Percentiles rank a stretch among this genome's conserved stretches.
These are phyloP conservation scores for Lepidurus packardi DNA, from an alignment of 1,140 invertebrate genomes.

Conservation along the genomic window DNA sequence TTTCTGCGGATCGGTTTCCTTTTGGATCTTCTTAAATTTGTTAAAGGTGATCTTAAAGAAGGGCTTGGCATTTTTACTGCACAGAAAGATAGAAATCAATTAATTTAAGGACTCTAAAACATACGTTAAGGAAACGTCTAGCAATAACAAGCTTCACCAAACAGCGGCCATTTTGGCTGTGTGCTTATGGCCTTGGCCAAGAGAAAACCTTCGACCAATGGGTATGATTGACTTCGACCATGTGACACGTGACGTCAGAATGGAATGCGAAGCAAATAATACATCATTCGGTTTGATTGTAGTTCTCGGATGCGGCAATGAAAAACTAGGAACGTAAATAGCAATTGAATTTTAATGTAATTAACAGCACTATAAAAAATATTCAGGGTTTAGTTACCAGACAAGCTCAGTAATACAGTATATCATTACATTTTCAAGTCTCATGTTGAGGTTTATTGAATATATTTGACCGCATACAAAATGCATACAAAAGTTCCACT, in stretches of 20 bases:
- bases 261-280: slow-evolving; percentile 1
- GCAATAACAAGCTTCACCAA: slow-evolving; percentile 19
- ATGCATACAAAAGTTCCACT: too few relatives aligned
- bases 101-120: slow-evolving; percentile 10
- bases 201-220: slow-evolving; percentile 18
- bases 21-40: slow-evolving; percentile 31
- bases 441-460: too few relatives aligned
- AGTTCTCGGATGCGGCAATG: background rate
- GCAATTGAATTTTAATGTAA: too few relatives aligned
- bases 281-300: background rate
- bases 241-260: background rate
- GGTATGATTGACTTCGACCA: background rate
- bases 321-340: background rate
- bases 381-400: too few relatives aligned
- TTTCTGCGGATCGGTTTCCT: slow-evolving; percentile 31
- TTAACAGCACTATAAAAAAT: too few relatives aligned
- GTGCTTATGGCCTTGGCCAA: slow-evolving; percentile 17
- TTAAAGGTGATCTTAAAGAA: slow-evolving; percentile 31
- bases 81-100: background rate
- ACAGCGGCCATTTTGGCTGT: slow-evolving; percentile 14
- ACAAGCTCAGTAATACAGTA: too few relatives aligned
- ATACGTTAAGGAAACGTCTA: slow-evolving; percentile 19
- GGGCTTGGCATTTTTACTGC: slow-evolving; percentile 32
- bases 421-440: too few relatives aligned
- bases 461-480: too few relatives aligned